Percentiles rank a stretch among this genome's conserved stretches.
These are phyloP conservation scores for Anticlea derivata DNA, from an alignment of 2,888 invertebrate species.

Conservation along the genomic window DNA sequence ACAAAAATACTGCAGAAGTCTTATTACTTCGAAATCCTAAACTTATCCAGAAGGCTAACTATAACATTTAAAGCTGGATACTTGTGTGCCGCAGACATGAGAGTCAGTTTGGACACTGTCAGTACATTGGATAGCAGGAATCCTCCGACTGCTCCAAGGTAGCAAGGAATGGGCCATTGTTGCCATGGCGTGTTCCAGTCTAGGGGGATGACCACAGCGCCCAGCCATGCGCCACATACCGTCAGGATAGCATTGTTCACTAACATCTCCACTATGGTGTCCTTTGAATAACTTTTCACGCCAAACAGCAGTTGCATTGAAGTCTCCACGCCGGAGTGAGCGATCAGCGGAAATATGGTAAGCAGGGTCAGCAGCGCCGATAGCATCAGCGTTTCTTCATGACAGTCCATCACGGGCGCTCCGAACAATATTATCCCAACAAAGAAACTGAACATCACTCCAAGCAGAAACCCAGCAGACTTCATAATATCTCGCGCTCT, in stretches of 20 bases:
- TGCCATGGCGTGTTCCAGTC: constrained; percentile 97
- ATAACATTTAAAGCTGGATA: constrained; percentile 62
- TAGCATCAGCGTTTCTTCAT: constrained; percentile 88
- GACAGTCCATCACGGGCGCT: constrained; percentile 85
- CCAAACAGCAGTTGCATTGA: constrained; percentile 82
- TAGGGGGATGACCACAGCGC: constrained; percentile 92
- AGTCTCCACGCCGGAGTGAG: constrained; percentile 84
- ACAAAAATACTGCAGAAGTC: constrained; percentile 18
- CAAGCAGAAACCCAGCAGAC: constrained; percentile 68
- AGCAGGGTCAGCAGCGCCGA: constrained; percentile 85
- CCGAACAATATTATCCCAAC: constrained; percentile 86
- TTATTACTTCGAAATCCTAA: constrained; percentile 54
- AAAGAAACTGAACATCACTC: constrained; percentile 81
- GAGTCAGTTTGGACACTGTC: constrained; percentile 71
- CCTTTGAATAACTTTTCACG: constrained; percentile 72
- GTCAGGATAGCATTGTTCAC: constrained; percentile 83
- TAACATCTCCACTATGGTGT: constrained; percentile 82
- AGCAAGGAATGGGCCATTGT: constrained; percentile 90
- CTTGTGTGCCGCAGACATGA: constrained; percentile 63
- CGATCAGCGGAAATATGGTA: constrained; percentile 85
- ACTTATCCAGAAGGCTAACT: constrained; percentile 57
- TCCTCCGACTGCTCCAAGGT: constrained; percentile 87
- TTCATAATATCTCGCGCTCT: constrained; percentile 79
- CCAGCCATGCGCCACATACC: constrained; percentile 91
- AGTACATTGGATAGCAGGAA: constrained; percentile 83